phyloP scores from a whole-genome alignment of 2,888 invertebrate species.

The Alviniconcha strummeri region DNA sequence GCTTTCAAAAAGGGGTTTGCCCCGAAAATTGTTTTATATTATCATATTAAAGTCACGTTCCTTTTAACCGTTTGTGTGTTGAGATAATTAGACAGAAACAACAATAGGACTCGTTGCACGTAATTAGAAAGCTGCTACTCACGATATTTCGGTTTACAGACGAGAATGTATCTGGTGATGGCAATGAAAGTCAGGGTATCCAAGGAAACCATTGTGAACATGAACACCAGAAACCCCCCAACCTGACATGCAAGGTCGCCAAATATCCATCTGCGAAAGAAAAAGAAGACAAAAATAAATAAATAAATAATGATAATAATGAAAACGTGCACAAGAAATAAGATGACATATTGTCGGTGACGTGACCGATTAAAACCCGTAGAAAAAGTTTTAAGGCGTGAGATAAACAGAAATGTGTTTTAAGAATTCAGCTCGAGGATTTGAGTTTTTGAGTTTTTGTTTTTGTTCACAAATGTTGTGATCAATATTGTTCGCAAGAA shows the following conservation, averaged over 20 bases:
- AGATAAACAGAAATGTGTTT: too few relatives aligned
- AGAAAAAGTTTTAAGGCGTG: too few relatives aligned
- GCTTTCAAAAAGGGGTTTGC: neutral
- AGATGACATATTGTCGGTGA: too few relatives aligned
- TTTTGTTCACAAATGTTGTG: too few relatives aligned
- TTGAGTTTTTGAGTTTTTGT: too few relatives aligned
- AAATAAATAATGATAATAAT: too few relatives aligned
- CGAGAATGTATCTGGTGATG: slow-evolving; percentile 47
- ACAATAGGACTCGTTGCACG: neutral
- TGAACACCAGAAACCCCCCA: slow-evolving; percentile 46
- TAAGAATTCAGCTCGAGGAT: too few relatives aligned
- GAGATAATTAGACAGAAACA: neutral
- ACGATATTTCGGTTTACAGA: slow-evolving; percentile 47
- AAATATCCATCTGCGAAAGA: slow-evolving; percentile 46
- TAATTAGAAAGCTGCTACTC: slow-evolving; percentile 29
- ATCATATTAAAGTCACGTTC: neutral
- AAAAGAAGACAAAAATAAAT: too few relatives aligned
- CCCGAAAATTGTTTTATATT: neutral
- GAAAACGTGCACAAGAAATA: too few relatives aligned
- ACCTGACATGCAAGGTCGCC: slow-evolving; percentile 44
- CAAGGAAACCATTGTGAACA: slow-evolving; percentile 44
- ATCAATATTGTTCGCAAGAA: too few relatives aligned
- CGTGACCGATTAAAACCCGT: too few relatives aligned
- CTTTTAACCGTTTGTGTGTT: neutral
- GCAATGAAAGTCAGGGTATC: slow-evolving; percentile 46